A percentile compares a stretch with the other conserved stretches of the same genome.
These are phyloP conservation scores for Pelodiscus sinensis DNA, from an alignment of 2,113 vertebrate genomes.

Conservation along the genomic window DNA sequence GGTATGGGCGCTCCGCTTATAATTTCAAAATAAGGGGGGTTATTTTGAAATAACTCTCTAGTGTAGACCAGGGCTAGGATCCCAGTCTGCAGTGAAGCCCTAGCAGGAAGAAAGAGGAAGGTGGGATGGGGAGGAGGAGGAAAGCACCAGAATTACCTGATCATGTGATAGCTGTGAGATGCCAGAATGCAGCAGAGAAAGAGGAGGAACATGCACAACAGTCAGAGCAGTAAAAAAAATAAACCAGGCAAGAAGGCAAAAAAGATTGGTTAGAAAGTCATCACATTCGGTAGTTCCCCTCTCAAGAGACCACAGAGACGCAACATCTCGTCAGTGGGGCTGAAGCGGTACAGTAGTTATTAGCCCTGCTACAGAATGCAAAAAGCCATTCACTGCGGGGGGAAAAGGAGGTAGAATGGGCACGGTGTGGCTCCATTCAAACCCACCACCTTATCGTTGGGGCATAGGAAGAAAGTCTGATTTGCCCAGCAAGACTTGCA, in stretches of 20 bases:
- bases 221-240: conserved; percentile 86
- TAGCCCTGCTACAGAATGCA: neutral
- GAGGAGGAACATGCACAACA: conserved; percentile 90
- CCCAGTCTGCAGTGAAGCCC: conserved; percentile 57
- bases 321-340: neutral
- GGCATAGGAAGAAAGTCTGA: conserved; percentile 6
- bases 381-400: conserved; percentile 22
- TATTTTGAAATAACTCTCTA: too few relatives aligned
- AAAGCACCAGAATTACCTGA: conserved; percentile 93
- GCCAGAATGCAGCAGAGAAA: conserved; percentile 89
- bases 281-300: conserved; percentile 32
- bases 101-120: conserved; percentile 34
- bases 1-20: too few relatives aligned
- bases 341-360: conserved; percentile 44
- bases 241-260: conserved; percentile 71
- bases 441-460: conserved; percentile 1
- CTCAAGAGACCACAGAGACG: neutral
- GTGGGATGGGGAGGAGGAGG: conserved; percentile 74
- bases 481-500: neutral
- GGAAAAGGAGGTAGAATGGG: neutral
- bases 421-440: conserved; percentile 29
- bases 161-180: conserved; percentile 98
- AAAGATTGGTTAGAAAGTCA: conserved; percentile 45
- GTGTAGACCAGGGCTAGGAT: neutral
- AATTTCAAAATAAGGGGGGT: too few relatives aligned